Evolutionary conservation across 2,888 invertebrate species (phyloP), one percentile per base, ranked within the genome.

Genomic region (Stenotaenia linearis): DNA sequence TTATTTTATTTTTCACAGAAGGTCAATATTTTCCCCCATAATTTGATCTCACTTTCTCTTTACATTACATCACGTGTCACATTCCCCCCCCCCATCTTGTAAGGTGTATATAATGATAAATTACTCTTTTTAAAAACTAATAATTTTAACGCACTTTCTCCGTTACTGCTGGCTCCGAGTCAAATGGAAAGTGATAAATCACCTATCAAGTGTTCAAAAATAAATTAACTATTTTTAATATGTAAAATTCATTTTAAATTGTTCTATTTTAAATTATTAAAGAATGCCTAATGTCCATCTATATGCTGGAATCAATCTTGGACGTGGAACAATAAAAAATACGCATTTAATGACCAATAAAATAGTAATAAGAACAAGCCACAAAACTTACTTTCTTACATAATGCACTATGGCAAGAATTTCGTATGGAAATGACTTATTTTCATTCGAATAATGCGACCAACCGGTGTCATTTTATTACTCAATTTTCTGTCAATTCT

Each of bases 171-270:
- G 28, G 28, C 69, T 69, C 28, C 12, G 1, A 28, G 69, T 28
- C 69, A 69, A 69, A 69, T 25, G 10, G 25, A 28, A 69, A 69
- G 25, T 69, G 69, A 69, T 28, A 69, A 69, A 69, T 69, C 69
- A 69, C 69, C 69, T 28, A 12, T 23, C 21, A 28, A 69, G 69
- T 69, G 12, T 69, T 69, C 69, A 69, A 28, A 23, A 28, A 69
- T 69, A 69, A 69, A 69, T 69, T 69, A 69, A 18, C 28, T 69
- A 25, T 69, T 69, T 69, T 69, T 69, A 23, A 69, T 69, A n/a
- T 28, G 69, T 25, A 28, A 25, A 6, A 25, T 15, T 69, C 23
- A 69, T 69, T 69, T 28, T 69, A 28, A 69, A 15, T 69, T 28
- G 25, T 28, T 28, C 25, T 28, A 69, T 28, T 28, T 45, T 18